Evolutionary conservation across 2,113 vertebrate species (phyloP), one percentile per base, ranked within the genome.

Genomic region (Myxocyprinus asiaticus): DNA sequence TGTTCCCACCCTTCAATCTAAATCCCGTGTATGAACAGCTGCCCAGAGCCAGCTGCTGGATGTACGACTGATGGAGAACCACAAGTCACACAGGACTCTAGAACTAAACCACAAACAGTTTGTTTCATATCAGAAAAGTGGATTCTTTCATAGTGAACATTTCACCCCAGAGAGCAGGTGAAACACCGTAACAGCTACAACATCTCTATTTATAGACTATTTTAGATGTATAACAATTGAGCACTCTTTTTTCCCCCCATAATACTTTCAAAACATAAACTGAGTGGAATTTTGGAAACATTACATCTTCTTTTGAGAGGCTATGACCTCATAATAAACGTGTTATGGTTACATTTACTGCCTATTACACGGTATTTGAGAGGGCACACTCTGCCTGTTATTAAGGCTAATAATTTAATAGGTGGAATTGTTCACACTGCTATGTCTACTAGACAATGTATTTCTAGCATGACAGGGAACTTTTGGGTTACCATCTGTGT

Each of bases 11-110:
- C 78, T 56, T 67, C 78, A 76, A 79, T 65, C 73, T 67, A 56
- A 61, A 74, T 70, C 53, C 63, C 10, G 68, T 72, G 74, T 83
- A 73, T 88, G 55, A 79, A 82, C 87, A 88, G 87, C 87, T 88
- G 87, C 64, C 48, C 14, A 33, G 22, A 42, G 47, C 56, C 86
- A 79, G 80, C 80, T 67, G 82, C 71, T 64, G 33, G 61, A 17
- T 66, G 63, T 55, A 81, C 65, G 67, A 59, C 64, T 66, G 72
- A 74, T 53, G 50, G 47, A 59, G 67, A 80, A 69, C 65, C 79
- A 66, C 56, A 51, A 76, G 74, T 71, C 74, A 76, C 67, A 69
- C 67, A 8, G 9, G 66, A 62, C 66, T 61, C 43, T 63, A 59
- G 53, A 73, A 71, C 74, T 78, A 47, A 72, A 45, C 64, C 53